A percentile compares a stretch with the other conserved stretches of the same genome.
These are phyloP conservation scores for Pseudorhombus dupliciocellatus DNA, from an alignment of 2,113 vertebrate species.

Conservation along the genomic window DNA sequence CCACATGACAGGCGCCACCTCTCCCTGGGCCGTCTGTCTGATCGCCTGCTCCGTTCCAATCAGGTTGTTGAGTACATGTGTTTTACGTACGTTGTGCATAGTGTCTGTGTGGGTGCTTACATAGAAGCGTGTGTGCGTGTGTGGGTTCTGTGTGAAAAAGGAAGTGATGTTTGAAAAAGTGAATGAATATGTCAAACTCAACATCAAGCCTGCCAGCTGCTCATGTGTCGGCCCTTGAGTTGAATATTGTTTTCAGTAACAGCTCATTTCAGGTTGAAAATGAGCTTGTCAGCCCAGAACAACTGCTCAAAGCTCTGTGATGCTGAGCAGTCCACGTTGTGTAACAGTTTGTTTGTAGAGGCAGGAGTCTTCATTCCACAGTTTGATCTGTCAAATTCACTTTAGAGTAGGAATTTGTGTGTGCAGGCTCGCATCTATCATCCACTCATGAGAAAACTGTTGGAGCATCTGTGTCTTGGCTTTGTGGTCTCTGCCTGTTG, in stretches of 20 bases:
- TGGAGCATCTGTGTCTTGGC: constrained; percentile 38
- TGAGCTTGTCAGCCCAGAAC: constrained; percentile 42
- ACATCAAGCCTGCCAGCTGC: constrained; percentile 42
- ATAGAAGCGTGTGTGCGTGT: constrained; percentile 3
- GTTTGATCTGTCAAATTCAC: constrained; percentile 37
- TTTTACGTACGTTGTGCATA: constrained; percentile 43
- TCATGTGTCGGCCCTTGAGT: constrained; percentile 21
- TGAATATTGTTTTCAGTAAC: constrained; percentile 38
- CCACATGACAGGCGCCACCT: constrained; percentile 76
- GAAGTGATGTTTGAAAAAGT: constrained; percentile 33
- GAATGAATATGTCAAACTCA: constrained; percentile 58
- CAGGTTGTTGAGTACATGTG: constrained; percentile 65
- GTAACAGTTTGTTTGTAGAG: constrained; percentile 22
- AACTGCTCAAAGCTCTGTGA: constrained; percentile 4
- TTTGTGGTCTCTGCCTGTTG: constrained; percentile 32
- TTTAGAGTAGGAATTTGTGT: constrained; percentile 28
- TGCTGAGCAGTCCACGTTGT: constrained; percentile 28
- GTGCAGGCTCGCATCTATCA: constrained; percentile 14
- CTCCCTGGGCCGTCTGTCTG: constrained; percentile 75
- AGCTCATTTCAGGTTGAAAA: constrained; percentile 51
- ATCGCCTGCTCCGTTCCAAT: constrained; percentile 65
- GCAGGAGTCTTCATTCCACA: constrained; percentile 37
- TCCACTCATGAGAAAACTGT: constrained; percentile 26
- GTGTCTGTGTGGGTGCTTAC: neutral
- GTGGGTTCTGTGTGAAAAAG: constrained; percentile 16